Percentiles rank a stretch among this genome's conserved stretches.
phyloP scores from a whole-genome alignment of 2,113 vertebrate genomes.

The Salvelinus sp. region DNA sequence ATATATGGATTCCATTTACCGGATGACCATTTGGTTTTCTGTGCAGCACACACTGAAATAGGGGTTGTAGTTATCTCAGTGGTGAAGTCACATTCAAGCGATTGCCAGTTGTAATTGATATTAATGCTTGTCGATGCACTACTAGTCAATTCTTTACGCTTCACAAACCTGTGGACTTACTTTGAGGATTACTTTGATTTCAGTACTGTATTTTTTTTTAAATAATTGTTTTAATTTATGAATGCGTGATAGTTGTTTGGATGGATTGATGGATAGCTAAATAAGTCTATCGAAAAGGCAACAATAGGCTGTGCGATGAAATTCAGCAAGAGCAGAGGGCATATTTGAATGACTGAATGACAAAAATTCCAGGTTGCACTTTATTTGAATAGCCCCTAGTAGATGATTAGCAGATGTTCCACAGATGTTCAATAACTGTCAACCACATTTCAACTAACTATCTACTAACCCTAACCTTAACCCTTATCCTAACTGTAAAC shows the following conservation, averaged over 20 bases:
- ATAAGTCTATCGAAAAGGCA: too few species aligned
- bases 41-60: conserved; percentile 17
- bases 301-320: too few species aligned
- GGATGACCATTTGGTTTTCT: conserved; percentile 12
- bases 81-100: conserved; percentile 65
- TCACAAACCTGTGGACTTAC: conserved; percentile 44
- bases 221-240: not conserved
- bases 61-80: conserved; percentile 6
- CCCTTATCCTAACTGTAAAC: too few species aligned
- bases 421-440: too few species aligned
- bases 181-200: too few species aligned
- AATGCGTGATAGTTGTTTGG: not conserved
- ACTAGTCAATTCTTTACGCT: conserved; percentile 47
- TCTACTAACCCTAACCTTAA: too few species aligned
- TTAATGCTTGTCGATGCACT: conserved; percentile 67
- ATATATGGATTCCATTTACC: conserved; percentile 44
- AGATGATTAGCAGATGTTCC: too few species aligned
- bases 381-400: too few species aligned
- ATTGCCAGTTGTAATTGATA: conserved; percentile 69
- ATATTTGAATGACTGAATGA: conserved; percentile 28
- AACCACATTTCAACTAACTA: too few species aligned
- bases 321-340: not conserved
- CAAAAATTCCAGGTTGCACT: not conserved
- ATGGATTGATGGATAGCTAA: too few species aligned
- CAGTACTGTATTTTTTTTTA: not conserved